Percentiles rank a stretch among this genome's conserved stretches.
phyloP scores from a whole-genome alignment of 2,797 vertebrate genomes.

The Sciaenops ocellatus region DNA sequence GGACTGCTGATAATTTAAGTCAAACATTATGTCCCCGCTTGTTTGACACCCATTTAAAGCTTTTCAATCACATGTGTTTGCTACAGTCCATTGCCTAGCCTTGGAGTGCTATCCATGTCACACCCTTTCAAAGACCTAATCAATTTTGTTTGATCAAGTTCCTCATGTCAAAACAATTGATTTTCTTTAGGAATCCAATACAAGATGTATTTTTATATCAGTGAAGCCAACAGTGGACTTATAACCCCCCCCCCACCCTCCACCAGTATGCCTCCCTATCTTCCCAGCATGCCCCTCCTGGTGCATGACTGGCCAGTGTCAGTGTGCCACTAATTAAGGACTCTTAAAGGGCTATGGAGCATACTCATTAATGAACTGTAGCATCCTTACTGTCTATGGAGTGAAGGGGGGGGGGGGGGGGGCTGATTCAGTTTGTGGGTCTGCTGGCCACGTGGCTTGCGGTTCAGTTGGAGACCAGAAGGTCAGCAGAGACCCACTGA shows the following conservation, averaged over 20 bases:
- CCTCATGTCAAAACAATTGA: constrained; percentile 71
- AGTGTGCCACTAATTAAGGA: constrained; percentile 85
- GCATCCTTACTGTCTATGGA: constrained; percentile 77
- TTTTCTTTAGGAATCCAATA: constrained; percentile 57
- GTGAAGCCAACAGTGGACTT: constrained; percentile 32
- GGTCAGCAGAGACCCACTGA: constrained; percentile 39
- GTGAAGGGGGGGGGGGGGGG: constrained; percentile 50
- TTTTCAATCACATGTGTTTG: constrained; percentile 83
- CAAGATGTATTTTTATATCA: constrained; percentile 13
- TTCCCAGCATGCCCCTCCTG: constrained; percentile 53
- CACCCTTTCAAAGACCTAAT: constrained; percentile 71
- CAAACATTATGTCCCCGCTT: constrained; percentile 83
- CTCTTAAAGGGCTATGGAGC: constrained; percentile 78
- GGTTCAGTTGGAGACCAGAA: constrained; percentile 65
- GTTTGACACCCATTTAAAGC: constrained; percentile 84
- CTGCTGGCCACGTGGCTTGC: constrained; percentile 36
- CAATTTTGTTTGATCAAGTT: constrained; percentile 77
- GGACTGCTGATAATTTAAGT: constrained; percentile 84
- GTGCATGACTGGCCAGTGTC: constrained; percentile 62
- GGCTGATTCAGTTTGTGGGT: constrained; percentile 57
- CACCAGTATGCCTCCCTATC: constrained; percentile 30
- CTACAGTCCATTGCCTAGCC: constrained; percentile 72
- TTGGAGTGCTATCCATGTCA: constrained; percentile 58
- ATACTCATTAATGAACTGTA: constrained; percentile 83
- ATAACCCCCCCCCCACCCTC: constrained; percentile 63